These are phyloP conservation scores for Lophura nycthemera DNA, from an alignment of 2,113 vertebrate species.

Conservation along the genomic window DNA sequence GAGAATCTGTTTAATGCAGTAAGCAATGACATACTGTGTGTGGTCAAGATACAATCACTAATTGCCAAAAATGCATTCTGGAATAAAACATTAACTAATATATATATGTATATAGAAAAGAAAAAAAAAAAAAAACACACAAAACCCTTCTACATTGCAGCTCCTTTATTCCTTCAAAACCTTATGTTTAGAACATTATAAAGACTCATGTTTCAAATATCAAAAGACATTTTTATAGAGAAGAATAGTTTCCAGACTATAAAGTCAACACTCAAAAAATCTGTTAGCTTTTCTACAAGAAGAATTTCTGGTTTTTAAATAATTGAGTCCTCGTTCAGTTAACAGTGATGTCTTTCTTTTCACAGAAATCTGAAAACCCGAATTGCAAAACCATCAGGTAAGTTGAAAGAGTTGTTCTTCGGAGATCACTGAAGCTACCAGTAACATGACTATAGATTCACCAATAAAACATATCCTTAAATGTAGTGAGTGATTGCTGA, in stretches of 20 bases:
- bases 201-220: slow-evolving; percentile 40
- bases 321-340: background rate
- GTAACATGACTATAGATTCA: slow-evolving; percentile 1
- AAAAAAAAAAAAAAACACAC: background rate
- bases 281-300: slow-evolving; percentile 47
- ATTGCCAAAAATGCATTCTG: slow-evolving; percentile 54
- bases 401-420: slow-evolving; percentile 21
- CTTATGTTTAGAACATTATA: background rate
- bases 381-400: slow-evolving; percentile 33
- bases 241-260: slow-evolving; percentile 3
- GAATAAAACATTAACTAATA: slow-evolving; percentile 48
- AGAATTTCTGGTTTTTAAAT: slow-evolving; percentile 37
- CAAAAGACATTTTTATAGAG: slow-evolving; percentile 8
- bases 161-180: slow-evolving; percentile 19
- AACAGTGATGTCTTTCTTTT: slow-evolving; percentile 45
- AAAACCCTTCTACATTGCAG: background rate
- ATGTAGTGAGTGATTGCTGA: background rate
- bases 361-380: slow-evolving; percentile 20
- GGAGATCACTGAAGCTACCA: background rate
- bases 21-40: slow-evolving; percentile 75
- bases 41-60: slow-evolving; percentile 73
- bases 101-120: background rate
- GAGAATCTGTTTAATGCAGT: slow-evolving; percentile 78
- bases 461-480: background rate
- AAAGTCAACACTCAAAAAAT: slow-evolving; percentile 40